Base-by-base conservation (phyloP, 2,888 invertebrate species). In the Epinotia ramella region DNA sequence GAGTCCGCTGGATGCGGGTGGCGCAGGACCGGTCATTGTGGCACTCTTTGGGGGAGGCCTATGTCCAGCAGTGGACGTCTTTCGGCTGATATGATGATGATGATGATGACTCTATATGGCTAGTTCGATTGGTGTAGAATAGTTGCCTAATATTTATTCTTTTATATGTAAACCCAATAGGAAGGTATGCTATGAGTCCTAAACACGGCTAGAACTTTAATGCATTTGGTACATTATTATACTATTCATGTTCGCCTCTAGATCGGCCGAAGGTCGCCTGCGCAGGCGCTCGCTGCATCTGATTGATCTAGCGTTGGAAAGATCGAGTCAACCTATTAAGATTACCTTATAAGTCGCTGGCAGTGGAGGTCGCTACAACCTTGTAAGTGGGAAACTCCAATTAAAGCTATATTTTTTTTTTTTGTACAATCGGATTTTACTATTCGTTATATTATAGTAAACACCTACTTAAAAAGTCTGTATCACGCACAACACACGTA, bases 281-380 rank as follows among this genome's bases (percentile, higher is more conserved):
- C n/a, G 60, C 69, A 69, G 16, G 69, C 69, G 69, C 67, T 40
- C 67, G 40, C 66, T 66, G 53, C 46, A 24, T 46, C 59, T 69
- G 69, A 69, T 60, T 69, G 60, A 69, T 69, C 59, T 69, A 60
- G 6, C 40, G 44, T 28, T 59, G 69, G 46, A 67, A 57, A 57
- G 33, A 68, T 44, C 68, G 68, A 57, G 68, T 57, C 18, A 68
- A 59, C 69, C 69, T 69, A 69, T 69, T 69, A 69, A 46, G 59
- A 24, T 59, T 69, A 46, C 69, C 69, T 46, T 69, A 69, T 69
- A 69, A 44, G 69, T 69, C 68, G 44, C 46, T 60, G 24, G 40
- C 20, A 59, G 68, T 18, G 59, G 44, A 60, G 59, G 59, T 69
- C 33, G 60, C 57, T 40, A 16, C 65, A 28, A 44, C 24, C 40